Evolutionary conservation across 2,797 vertebrate genomes (phyloP), one percentile per base, ranked within the genome.

Genomic region (Mormyrus proboscirostris): DNA sequence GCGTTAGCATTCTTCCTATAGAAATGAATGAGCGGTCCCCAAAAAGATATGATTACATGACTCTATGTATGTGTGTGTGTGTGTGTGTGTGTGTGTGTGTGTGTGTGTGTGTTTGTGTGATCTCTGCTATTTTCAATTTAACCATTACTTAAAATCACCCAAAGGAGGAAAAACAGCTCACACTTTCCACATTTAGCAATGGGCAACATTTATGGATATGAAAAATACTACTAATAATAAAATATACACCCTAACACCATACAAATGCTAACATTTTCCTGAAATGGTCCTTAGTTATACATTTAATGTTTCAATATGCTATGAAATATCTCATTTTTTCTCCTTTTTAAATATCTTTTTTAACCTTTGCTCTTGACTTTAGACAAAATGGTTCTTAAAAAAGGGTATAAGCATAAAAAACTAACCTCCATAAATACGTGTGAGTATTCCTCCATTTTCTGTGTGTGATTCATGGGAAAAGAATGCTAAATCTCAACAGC

Each of bases 321-420:
- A 47, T 79, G 2, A 79, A 79, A 79, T 83, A n/a, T n/a, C n/a
- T 47, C 2, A 9, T 84, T 93, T 92, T 93, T 92, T 90, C 92
- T 33, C 10, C 12, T 14, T 33, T 16, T 73, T 69, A 33, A 69
- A 69, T 41, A 38, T 73, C 47, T 79, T 79, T 90, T 87, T 3
- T 50, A 87, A 89, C 90, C 91, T 73, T 85, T 50, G 53, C 89
- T 84, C 73, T 51, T 91, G 91, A 94, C 93, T 91, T 93, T 92
- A 94, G 94, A 94, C 93, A 94, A 49, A 55, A 91, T 88, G 87
- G 55, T 62, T 89, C 85, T 90, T 79, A 89, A 92, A 91, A 92
- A 88, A 69, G 16, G 79, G 53, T 88, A 51, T 49, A 53, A 44
- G 88, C 83, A 55, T 49, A 51, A 41, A 47, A 88, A 44, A 73